phyloP scores from a whole-genome alignment of 2,113 vertebrate species.

The Orcinus orca region DNA sequence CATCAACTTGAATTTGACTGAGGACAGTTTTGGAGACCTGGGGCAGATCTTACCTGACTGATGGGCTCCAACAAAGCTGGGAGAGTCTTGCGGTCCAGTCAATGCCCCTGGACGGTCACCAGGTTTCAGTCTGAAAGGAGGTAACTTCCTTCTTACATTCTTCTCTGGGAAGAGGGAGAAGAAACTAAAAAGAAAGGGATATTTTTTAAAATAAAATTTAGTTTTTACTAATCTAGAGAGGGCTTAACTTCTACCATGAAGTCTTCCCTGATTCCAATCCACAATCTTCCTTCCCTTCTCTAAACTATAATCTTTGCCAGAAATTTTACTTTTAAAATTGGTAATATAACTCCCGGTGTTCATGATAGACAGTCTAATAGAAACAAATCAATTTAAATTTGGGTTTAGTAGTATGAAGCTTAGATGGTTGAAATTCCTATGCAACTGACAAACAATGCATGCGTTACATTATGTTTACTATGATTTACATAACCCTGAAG shows the following conservation, averaged over 20 bases:
- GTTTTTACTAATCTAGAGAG: background rate
- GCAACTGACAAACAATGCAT: background rate
- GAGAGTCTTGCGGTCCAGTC: accelerated
- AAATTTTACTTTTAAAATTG: constrained; percentile 28
- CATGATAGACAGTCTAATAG: background rate
- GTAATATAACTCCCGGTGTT: background rate
- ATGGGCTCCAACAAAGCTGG: background rate
- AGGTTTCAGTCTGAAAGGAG: background rate
- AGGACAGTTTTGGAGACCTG: background rate
- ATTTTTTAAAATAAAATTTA: background rate
- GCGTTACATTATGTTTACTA: background rate
- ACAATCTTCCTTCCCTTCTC: background rate
- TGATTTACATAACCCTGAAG: background rate
- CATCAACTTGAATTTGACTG: background rate
- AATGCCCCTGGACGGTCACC: background rate
- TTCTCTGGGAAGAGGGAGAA: background rate
- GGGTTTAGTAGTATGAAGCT: background rate
- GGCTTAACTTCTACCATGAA: background rate
- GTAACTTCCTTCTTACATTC: background rate
- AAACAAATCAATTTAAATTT: background rate
- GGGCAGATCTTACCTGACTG: background rate
- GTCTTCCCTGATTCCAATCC: background rate
- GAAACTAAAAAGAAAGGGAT: background rate
- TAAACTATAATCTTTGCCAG: background rate
- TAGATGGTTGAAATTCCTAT: background rate